Conservation (phyloP, 2,797 vertebrate genomes). For the Acanthurus lineatus region DNA sequence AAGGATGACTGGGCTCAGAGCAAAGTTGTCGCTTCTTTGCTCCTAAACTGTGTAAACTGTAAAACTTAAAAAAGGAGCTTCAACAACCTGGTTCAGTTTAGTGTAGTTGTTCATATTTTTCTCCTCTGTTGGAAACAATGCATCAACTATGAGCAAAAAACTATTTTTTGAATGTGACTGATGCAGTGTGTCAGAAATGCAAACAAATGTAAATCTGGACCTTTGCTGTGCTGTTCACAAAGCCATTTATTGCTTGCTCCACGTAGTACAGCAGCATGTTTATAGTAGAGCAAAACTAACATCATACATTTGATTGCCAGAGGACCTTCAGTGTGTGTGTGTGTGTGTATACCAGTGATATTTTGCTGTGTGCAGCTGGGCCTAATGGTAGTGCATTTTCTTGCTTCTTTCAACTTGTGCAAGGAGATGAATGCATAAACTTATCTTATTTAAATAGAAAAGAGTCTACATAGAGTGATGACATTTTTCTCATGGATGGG, state of each 20-base stretch:
- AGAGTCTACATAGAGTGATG: background rate
- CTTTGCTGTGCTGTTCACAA: background rate
- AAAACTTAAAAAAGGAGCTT: background rate
- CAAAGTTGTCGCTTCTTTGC: too few relatives aligned
- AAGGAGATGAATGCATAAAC: background rate
- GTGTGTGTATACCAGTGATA: background rate
- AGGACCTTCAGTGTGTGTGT: background rate
- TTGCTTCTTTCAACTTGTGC: slow-evolving; percentile 5
- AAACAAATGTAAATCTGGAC: background rate
- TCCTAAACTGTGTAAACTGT: too few relatives aligned
- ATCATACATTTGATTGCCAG: background rate
- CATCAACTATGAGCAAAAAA: background rate
- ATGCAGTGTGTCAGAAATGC: background rate
- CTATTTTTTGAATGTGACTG: background rate
- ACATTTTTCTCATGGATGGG: background rate
- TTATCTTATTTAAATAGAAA: slow-evolving; percentile 3
- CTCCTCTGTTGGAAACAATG: background rate
- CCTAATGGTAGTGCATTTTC: background rate
- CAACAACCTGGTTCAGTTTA: too few relatives aligned
- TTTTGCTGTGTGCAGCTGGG: background rate
- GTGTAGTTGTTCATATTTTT: background rate
- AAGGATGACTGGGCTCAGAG: background rate
- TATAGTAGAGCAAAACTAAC: background rate
- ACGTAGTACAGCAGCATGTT: background rate
- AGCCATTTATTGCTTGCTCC: too few relatives aligned